A percentile compares a stretch with the other conserved stretches of the same genome.
These are phyloP conservation scores for Heliocidaris tuberculata DNA, from an alignment of 35 echinoderm and acorn worm species.

Conservation along the genomic window DNA sequence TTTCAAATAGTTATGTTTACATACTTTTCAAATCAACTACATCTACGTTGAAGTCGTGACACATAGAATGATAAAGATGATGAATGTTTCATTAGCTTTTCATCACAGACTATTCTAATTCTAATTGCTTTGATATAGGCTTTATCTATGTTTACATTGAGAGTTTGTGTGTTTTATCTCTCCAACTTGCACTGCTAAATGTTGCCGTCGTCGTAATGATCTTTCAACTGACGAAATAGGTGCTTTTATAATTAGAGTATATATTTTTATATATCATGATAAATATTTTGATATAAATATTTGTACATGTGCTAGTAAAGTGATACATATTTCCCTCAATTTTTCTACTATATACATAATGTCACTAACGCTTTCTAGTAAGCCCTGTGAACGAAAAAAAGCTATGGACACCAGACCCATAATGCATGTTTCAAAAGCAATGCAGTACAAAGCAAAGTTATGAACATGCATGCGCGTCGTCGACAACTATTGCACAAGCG, in stretches of 20 bases:
- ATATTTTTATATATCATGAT: conserved; percentile 17
- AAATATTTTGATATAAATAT: conserved; percentile 46
- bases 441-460: conserved; percentile 20
- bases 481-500: background rate
- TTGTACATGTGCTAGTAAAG: conserved; percentile 54
- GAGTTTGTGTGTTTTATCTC: background rate
- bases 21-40: background rate
- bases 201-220: background rate
- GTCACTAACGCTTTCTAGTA: background rate
- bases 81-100: background rate
- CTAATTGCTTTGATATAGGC: conserved; percentile 2
- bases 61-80: background rate
- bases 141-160: background rate
- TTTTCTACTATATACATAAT: conserved; percentile 25
- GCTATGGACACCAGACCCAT: conserved; percentile 11
- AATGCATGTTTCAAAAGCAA: background rate
- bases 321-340: conserved; percentile 35
- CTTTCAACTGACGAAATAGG: background rate
- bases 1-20: conserved; percentile 8
- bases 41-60: background rate
- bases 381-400: conserved; percentile 7
- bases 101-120: background rate
- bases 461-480: conserved; percentile 31
- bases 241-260: background rate
- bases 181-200: background rate